Conservation (phyloP, 2,888 invertebrate species). For the Morpho achilles region DNA sequence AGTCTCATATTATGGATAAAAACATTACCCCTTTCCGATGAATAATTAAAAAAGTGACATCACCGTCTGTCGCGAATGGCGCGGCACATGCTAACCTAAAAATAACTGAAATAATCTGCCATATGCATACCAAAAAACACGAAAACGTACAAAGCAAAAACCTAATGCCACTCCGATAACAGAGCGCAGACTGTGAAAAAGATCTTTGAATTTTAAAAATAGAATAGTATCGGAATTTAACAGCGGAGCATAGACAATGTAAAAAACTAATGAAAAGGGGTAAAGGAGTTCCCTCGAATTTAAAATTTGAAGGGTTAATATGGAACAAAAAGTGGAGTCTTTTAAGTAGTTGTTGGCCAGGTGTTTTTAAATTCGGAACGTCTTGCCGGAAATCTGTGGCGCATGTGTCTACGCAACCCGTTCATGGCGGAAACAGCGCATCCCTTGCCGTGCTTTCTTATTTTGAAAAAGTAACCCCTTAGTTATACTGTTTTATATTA, state of each 20-base stretch:
- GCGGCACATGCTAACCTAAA: constrained; percentile 69
- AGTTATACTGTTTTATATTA: constrained; percentile 21
- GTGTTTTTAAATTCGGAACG: constrained; percentile 59
- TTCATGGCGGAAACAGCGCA: constrained; percentile 67
- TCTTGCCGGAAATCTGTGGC: constrained; percentile 74
- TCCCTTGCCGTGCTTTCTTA: constrained; percentile 56
- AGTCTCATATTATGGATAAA: constrained; percentile 18
- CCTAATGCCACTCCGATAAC: constrained; percentile 47
- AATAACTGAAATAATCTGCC: constrained; percentile 67
- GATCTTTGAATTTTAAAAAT: constrained; percentile 47
- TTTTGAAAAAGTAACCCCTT: constrained; percentile 49
- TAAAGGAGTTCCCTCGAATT: constrained; percentile 49
- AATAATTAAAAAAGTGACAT: constrained; percentile 68
- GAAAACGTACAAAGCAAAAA: constrained; percentile 47
- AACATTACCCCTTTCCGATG: constrained; percentile 57
- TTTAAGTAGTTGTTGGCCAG: constrained; percentile 63
- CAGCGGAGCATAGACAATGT: constrained; percentile 46
- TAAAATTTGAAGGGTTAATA: constrained; percentile 55
- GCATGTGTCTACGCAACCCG: constrained; percentile 68
- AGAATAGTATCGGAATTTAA: constrained; percentile 32
- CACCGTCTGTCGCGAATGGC: constrained; percentile 68
- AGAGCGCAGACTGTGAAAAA: constrained; percentile 26
- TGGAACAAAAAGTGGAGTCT: constrained; percentile 57
- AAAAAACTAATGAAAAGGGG: constrained; percentile 52
- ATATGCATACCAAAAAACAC: constrained; percentile 60